These are phyloP conservation scores for Semaprochilodus insignis DNA, from an alignment of 2,797 vertebrate species.

Conservation along the genomic window DNA sequence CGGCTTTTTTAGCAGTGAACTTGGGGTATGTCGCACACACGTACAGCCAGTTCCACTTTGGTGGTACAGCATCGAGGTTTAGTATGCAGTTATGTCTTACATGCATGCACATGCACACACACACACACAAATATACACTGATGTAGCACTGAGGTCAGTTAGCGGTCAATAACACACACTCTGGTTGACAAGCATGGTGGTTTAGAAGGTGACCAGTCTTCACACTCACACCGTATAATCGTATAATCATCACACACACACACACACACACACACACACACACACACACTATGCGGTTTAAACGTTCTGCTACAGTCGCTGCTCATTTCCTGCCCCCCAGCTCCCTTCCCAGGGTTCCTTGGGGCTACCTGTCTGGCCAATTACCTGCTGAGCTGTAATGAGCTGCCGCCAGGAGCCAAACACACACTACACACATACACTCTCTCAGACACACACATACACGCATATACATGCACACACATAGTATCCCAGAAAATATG, in stretches of 20 bases:
- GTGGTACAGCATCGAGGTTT: background rate
- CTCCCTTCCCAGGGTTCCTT: slow-evolving; percentile 75
- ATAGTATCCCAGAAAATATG: background rate
- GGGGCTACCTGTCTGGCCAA: slow-evolving; percentile 70
- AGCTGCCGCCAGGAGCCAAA: slow-evolving; percentile 78
- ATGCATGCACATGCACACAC: slow-evolving; percentile 70
- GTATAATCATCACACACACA: slow-evolving; percentile 10
- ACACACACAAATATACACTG: slow-evolving; percentile 58
- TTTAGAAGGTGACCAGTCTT: background rate
- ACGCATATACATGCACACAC: slow-evolving; percentile 15
- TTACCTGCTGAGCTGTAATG: slow-evolving; percentile 77
- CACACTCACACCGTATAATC: slow-evolving; percentile 7
- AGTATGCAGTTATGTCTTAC: background rate
- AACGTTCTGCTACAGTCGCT: slow-evolving; percentile 48
- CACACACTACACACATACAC: slow-evolving; percentile 33
- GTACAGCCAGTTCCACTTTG: background rate
- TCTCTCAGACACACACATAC: slow-evolving; percentile 5
- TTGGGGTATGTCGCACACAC: background rate
- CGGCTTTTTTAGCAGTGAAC: background rate
- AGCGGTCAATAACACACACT: slow-evolving; percentile 9
- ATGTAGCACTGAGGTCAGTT: slow-evolving; percentile 1
- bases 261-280: slow-evolving; percentile 50
- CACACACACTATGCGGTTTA: slow-evolving; percentile 33
- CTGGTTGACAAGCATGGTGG: background rate
- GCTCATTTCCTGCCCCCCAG: slow-evolving; percentile 79